A percentile compares a stretch with the other conserved stretches of the same genome.
phyloP scores from a whole-genome alignment of 2,888 invertebrate genomes.

The Lucinisca nassula region DNA sequence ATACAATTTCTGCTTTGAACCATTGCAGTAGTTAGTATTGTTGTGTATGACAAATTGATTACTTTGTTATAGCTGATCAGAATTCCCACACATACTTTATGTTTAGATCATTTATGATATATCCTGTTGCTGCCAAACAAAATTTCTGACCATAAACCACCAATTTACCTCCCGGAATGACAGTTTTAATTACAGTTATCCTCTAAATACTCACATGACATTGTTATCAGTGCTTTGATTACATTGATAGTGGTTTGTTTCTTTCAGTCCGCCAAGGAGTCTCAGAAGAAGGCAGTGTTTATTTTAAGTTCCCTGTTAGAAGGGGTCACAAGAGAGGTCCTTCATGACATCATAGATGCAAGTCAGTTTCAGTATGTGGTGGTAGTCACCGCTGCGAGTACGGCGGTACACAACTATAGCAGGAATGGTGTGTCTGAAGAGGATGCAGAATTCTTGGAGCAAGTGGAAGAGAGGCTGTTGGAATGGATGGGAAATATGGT shows the following conservation, averaged over 20 bases:
- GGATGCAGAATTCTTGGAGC: conserved; percentile 83
- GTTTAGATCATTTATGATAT: not conserved
- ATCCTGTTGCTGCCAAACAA: no score
- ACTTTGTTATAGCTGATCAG: no score
- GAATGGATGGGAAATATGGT: conserved; percentile 91
- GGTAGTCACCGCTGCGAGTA: conserved; percentile 90
- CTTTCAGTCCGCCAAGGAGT: conserved; percentile 86
- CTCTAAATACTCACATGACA: no score
- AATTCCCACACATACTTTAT: no score
- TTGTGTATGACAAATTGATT: no score
- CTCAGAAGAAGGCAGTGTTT: conserved; percentile 89
- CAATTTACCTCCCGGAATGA: no score
- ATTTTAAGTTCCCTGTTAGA: conserved; percentile 90
- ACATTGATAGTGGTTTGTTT: no score
- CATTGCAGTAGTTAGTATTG: no score
- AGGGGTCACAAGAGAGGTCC: conserved; percentile 89
- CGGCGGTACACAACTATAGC: conserved; percentile 90
- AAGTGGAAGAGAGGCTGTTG: conserved; percentile 88
- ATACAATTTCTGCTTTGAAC: no score
- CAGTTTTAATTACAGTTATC: no score
- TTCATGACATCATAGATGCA: conserved; percentile 90
- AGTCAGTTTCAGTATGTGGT: conserved; percentile 91
- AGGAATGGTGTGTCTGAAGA: conserved; percentile 87
- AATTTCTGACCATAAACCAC: no score
- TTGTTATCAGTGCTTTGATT: not conserved